phyloP scores from a whole-genome alignment of 2,113 vertebrate species.

The Anarhynchus alexandrinus region DNA sequence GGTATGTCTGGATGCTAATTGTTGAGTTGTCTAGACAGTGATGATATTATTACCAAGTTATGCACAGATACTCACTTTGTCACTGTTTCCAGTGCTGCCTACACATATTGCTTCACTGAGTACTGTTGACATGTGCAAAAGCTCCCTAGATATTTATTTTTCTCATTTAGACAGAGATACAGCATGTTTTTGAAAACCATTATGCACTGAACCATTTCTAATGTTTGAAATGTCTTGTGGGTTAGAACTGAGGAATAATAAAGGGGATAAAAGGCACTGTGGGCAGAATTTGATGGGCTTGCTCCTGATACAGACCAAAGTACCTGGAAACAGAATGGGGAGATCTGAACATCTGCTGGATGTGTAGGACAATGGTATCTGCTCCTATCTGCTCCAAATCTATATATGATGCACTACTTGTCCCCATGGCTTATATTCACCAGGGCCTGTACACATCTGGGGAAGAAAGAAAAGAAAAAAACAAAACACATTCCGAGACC shows the following conservation, averaged over 20 bases:
- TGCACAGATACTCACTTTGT: conserved; percentile 74
- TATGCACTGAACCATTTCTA: conserved; percentile 37
- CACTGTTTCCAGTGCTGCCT: conserved; percentile 77
- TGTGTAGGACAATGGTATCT: background rate
- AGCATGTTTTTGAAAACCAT: conserved; percentile 60
- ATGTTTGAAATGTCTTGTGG: conserved; percentile 31
- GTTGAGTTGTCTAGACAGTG: conserved; percentile 82
- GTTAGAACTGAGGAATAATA: conserved; percentile 33
- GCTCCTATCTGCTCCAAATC: background rate
- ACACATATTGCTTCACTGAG: conserved; percentile 74
- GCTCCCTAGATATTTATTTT: conserved; percentile 73
- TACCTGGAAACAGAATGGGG: background rate
- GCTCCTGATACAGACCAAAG: background rate
- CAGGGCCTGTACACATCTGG: background rate
- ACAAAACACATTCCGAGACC: fast-evolving
- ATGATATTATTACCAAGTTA: conserved; percentile 82
- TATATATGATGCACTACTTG: background rate
- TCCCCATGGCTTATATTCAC: background rate
- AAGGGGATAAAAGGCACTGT: background rate
- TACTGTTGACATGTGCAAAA: conserved; percentile 70
- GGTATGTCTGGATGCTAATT: conserved; percentile 80
- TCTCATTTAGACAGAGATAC: conserved; percentile 61
- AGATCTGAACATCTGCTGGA: background rate
- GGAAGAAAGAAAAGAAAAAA: background rate
- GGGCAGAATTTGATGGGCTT: background rate